These are phyloP conservation scores for Sinocyclocheilus rhinocerous DNA, from an alignment of 2,113 vertebrate genomes.

Conservation along the genomic window DNA sequence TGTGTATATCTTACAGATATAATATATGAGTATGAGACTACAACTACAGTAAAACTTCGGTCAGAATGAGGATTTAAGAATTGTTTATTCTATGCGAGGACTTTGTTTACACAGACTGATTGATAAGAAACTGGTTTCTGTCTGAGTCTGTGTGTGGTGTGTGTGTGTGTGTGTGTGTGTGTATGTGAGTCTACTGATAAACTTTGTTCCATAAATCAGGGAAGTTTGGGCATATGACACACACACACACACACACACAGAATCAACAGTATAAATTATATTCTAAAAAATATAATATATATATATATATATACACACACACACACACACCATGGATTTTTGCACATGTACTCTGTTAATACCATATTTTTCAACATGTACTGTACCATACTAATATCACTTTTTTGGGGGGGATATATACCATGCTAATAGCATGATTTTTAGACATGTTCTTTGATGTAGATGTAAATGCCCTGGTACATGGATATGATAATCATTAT, in stretches of 20 bases:
- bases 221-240: constrained; percentile 12
- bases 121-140: constrained; percentile 57
- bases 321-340: no score
- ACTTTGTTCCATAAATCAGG: constrained; percentile 41
- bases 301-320: no score
- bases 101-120: constrained; percentile 57
- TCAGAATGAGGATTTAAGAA: constrained; percentile 16
- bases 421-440: not conserved
- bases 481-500: not conserved
- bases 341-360: not conserved
- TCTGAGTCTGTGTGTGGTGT: constrained; percentile 23
- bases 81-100: constrained; percentile 55
- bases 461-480: not conserved
- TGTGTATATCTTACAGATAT: constrained; percentile 3
- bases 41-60: constrained; percentile 25
- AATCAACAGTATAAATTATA: constrained; percentile 37
- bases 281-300: constrained; percentile 22
- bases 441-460: not conserved
- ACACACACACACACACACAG: constrained; percentile 8
- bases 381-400: no score
- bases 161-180: constrained; percentile 27
- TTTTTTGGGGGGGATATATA: not conserved
- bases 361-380: not conserved
- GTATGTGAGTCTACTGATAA: constrained; percentile 35
- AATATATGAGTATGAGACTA: constrained; percentile 55